Conservation (phyloP, 2,888 invertebrate genomes). For the Achlya flavicornis region DNA sequence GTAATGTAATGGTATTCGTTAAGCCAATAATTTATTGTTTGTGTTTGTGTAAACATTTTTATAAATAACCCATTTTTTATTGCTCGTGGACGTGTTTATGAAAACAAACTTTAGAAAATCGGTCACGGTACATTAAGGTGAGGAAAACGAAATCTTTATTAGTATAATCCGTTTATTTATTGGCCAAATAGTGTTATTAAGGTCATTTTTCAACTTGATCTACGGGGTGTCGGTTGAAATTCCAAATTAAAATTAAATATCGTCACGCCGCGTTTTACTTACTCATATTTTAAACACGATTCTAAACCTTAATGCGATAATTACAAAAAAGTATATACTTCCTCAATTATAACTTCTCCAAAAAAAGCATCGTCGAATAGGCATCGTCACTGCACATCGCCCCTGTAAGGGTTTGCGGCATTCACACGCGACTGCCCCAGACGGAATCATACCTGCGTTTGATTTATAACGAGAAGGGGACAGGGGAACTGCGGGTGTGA, state of each 20-base stretch:
- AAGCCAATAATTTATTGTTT: constrained; percentile 60
- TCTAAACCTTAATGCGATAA: constrained; percentile 20
- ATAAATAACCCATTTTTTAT: constrained; percentile 65
- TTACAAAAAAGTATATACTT: constrained; percentile 15
- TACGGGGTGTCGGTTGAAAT: constrained; percentile 29
- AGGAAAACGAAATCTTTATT: constrained; percentile 63
- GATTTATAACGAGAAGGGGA: constrained; percentile 81
- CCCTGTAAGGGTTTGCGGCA: constrained; percentile 56
- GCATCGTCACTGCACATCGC: constrained; percentile 47
- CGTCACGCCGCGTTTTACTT: constrained; percentile 3
- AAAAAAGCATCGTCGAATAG: constrained; percentile 35
- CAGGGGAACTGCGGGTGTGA: constrained; percentile 71
- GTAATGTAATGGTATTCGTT: constrained; percentile 45
- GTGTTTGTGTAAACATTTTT: constrained; percentile 37
- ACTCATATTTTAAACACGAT: constrained; percentile 3
- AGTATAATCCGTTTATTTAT: constrained; percentile 64
- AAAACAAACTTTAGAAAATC: constrained; percentile 63
- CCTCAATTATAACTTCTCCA: constrained; percentile 49
- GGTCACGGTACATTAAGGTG: constrained; percentile 51
- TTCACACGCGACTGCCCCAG: constrained; percentile 71
- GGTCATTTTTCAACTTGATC: constrained; percentile 46
- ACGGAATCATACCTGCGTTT: constrained; percentile 78
- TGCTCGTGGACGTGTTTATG: constrained; percentile 57
- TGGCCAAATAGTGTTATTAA: constrained; percentile 49
- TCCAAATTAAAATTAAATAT: constrained; percentile 1